Conservation (phyloP, 2,888 invertebrate species). For the Drosophila kuntzei region DNA sequence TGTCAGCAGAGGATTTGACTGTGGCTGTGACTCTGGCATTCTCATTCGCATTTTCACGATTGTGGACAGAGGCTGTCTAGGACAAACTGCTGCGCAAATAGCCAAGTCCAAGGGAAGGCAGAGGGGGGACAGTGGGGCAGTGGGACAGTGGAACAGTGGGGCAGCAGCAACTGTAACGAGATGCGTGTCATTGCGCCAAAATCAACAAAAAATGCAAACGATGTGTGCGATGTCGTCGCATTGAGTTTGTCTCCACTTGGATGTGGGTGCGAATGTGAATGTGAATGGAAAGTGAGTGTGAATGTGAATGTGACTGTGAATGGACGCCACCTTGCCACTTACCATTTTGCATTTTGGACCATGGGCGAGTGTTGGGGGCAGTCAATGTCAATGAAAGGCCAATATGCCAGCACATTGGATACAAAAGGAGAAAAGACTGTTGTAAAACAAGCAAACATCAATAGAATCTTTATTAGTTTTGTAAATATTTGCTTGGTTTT, state of each 20-base stretch:
- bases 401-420: conserved; percentile 38
- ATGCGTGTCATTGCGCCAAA: conserved; percentile 77
- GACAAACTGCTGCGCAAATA: conserved; percentile 54
- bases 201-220: conserved; percentile 79
- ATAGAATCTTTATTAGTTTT: conserved; percentile 77
- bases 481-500: conserved; percentile 65
- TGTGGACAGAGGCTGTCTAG: conserved; percentile 39
- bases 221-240: conserved; percentile 61
- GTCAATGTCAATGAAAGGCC: conserved; percentile 64
- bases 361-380: conserved; percentile 11
- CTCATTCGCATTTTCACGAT: conserved; percentile 5
- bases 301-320: neutral
- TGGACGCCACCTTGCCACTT: conserved; percentile 32
- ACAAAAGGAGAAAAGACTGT: conserved; percentile 8
- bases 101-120: conserved; percentile 1
- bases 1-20: conserved; percentile 40
- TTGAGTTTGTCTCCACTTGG: conserved; percentile 22
- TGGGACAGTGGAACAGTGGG: neutral
- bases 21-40: conserved; percentile 19
- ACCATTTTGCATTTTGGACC: conserved; percentile 32
- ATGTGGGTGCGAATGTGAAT: conserved; percentile 21
- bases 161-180: conserved; percentile 65
- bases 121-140: neutral
- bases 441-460: conserved; percentile 69
- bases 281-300: neutral